A percentile compares a stretch with the other conserved stretches of the same genome.
phyloP scores from a whole-genome alignment of 2,797 vertebrate genomes.

The Hephaestus fuliginosus region DNA sequence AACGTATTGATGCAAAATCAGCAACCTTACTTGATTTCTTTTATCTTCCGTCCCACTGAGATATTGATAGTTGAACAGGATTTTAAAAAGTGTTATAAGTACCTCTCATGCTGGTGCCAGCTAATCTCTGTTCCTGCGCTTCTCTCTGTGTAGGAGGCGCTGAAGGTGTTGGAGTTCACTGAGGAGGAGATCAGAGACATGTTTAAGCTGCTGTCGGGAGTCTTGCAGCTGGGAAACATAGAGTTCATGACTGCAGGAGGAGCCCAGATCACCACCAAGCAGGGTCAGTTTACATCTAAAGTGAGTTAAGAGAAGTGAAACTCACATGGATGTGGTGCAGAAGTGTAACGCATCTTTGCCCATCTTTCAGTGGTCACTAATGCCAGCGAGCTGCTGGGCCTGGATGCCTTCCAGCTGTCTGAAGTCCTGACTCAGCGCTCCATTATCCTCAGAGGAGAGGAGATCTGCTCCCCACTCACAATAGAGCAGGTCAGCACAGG shows the following conservation, averaged over 20 bases:
- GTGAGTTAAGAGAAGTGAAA: not conserved
- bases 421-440: slow-evolving; percentile 95
- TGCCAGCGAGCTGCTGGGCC: slow-evolving; percentile 92
- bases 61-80: not conserved
- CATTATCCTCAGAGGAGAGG: slow-evolving; percentile 94
- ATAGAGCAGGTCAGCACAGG: slow-evolving; percentile 89
- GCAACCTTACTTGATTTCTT: not conserved
- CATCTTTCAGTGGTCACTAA: slow-evolving; percentile 86
- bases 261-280: slow-evolving; percentile 93
- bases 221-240: slow-evolving; percentile 92
- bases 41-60: not conserved
- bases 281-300: slow-evolving; percentile 79
- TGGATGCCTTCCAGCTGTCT: slow-evolving; percentile 93
- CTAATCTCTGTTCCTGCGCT: not conserved
- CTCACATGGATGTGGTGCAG: not conserved
- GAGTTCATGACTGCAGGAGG: slow-evolving; percentile 96
- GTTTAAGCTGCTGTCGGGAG: slow-evolving; percentile 93
- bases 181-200: slow-evolving; percentile 94
- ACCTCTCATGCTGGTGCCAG: not conserved
- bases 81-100: not conserved
- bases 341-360: slow-evolving; percentile 13
- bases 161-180: slow-evolving; percentile 92
- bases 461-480: slow-evolving; percentile 95
- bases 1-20: not conserved
- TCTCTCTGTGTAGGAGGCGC: slow-evolving; percentile 86